These are phyloP conservation scores for Zenarchopterus dispar DNA, from an alignment of 2,797 vertebrate species.

Conservation along the genomic window DNA sequence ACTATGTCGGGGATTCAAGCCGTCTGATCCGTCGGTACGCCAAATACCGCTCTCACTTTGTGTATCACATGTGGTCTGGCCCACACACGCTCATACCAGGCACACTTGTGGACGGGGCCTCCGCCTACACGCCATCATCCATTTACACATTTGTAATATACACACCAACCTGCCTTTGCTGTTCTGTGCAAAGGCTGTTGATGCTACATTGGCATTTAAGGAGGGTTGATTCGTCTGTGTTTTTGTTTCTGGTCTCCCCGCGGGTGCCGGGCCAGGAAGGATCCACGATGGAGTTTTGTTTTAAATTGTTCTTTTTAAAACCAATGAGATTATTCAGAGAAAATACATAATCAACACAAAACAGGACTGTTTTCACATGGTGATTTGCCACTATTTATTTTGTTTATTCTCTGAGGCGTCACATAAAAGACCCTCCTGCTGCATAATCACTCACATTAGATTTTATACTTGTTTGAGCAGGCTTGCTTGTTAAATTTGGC, in stretches of 20 bases:
- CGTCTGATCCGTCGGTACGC: conserved; percentile 46
- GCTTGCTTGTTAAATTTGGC: conserved; percentile 36
- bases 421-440: conserved; percentile 5
- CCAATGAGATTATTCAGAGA: neutral
- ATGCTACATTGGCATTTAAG: conserved; percentile 15
- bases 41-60: conserved; percentile 65
- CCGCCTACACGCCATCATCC: conserved; percentile 59
- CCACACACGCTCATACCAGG: conserved; percentile 67
- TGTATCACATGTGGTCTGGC: conserved; percentile 69
- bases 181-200: conserved; percentile 23
- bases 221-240: neutral
- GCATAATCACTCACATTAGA: conserved; percentile 11
- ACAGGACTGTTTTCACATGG: conserved; percentile 5
- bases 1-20: conserved; percentile 53
- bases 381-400: conserved; percentile 5
- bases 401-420: conserved; percentile 7
- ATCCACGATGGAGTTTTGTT: conserved; percentile 10
- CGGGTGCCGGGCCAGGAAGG: neutral
- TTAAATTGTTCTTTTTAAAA: conserved; percentile 10
- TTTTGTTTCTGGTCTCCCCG: conserved; percentile 11
- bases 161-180: conserved; percentile 19
- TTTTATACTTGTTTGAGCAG: conserved; percentile 15
- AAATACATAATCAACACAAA: conserved; percentile 3
- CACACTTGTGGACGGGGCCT: conserved; percentile 52
- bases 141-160: conserved; percentile 49